Base-by-base conservation (phyloP, 2,888 invertebrate species). In the Lithophane socia region DNA sequence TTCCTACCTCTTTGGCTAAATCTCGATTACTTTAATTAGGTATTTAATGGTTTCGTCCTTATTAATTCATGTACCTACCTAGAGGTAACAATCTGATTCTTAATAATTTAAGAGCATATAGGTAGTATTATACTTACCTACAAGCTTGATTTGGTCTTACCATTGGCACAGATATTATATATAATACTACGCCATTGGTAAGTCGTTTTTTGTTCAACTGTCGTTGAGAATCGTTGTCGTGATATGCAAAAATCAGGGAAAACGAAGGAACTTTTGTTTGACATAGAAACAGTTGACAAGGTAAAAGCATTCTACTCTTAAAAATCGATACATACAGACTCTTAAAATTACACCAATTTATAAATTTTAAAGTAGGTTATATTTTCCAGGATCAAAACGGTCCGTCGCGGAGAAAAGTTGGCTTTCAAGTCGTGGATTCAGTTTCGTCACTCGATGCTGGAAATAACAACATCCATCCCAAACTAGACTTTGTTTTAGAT, bases 331-430 rank as follows among this genome's bases (percentile, higher is more conserved):
- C 5, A 29, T 24, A n/a, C 37, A 12, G 4, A 21, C 13, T 68
- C 10, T 58, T 0, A 42, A 60, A 54, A 12, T 8, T 2, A 10
- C 2, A 52, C 47, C 8, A 3, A 24, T 56, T 52, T 61, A 24
- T 60, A 24, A 1, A 24, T 72, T 49, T 74, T 80, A 77, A 85
- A 75, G 49, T 70, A 77, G 75, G 78, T 73, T 68, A 58, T 73
- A 67, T 82, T 85, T 84, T 84, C 60, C 84, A 84, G 84, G 82
- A 85, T 49, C 18, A 72, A 73, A 74, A 66, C n/a, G 60, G 52
- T 60, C 54, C 74, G 47, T 63, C 47, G 21, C 66, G 63, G 18
- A 72, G 73, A 52, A 29, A 49, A 42, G n/a, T 24, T 66, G 49
- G 12, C 56, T 21, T 18, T 37, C 65, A 77, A 60, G 12, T 58